Conservation (phyloP, 2,113 vertebrate genomes). For the Ciconia maguari region DNA sequence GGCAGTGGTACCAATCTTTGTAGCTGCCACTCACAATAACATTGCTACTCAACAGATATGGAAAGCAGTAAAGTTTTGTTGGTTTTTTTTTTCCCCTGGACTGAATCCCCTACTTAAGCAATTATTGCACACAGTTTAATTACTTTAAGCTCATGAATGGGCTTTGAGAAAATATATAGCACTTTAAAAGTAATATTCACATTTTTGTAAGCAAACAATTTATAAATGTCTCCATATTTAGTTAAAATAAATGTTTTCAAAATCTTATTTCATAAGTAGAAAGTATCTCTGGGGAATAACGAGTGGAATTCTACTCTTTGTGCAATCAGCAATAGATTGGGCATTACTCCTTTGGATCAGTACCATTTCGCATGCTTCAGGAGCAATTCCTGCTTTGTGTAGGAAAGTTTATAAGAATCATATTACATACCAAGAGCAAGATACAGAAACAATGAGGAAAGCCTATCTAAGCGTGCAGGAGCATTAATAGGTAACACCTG, state of each 20-base stretch:
- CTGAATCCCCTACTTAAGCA: not conserved
- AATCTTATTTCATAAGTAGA: not conserved
- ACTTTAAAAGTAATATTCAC: not conserved
- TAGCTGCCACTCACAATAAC: not conserved
- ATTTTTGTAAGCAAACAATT: not conserved
- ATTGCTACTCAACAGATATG: not conserved
- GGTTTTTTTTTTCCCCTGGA: too few relatives aligned
- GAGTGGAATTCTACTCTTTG: not conserved
- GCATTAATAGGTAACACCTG: not conserved
- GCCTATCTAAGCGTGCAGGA: not conserved
- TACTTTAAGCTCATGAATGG: not conserved
- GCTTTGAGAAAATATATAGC: not conserved
- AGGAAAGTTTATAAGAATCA: not conserved
- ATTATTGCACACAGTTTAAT: not conserved
- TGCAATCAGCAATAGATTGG: not conserved
- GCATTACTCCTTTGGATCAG: not conserved
- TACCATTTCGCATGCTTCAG: not conserved
- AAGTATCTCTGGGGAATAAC: not conserved
- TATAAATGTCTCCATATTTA: not conserved
- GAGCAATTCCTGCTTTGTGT: not conserved
- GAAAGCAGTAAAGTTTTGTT: not conserved
- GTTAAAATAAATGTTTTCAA: not conserved
- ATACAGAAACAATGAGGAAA: not conserved
- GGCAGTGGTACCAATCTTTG: not conserved
- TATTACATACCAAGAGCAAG: not conserved